Evolutionary conservation across 2,113 vertebrate species (phyloP), one percentile per base, ranked within the genome.

Genomic region (Corvus cornix): DNA sequence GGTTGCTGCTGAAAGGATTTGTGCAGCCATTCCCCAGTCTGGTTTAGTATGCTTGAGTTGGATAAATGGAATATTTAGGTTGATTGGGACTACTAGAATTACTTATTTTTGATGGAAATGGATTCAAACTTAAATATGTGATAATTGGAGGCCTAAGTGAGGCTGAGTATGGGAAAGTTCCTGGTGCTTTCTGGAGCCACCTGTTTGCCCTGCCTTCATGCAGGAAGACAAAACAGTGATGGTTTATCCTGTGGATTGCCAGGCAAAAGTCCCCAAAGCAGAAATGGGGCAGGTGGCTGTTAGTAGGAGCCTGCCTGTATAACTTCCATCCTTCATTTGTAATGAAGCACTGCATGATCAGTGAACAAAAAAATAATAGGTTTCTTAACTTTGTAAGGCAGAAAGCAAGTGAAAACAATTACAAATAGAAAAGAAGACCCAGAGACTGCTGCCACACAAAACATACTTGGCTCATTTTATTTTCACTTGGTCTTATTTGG

Each of bases 401-500:
- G 44, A 85, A 91, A 68, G 22, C 49, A 88, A 85, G 35, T 26
- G 19, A 63, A 78, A 81, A 27, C 64, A 76, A 77, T 30, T 80
- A 16, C 63, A 68, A 84, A 78, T 37, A 73, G 41, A 66, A 67
- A 73, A 83, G 30, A 90, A 85, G 67, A 31, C 26, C 39, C 68
- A 58, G 72, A 84, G 91, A 88, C 60, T 88, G 79, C 85, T 90
- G 85, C 85, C 43, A 21, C 93, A 81, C 87, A 80, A 67, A 84
- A 35, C 12, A 6, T 63, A 81, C 60, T 90, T 84, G 44, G n/a
- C 91, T 93, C 22, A 44, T 86, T 96, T 96, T 96, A 96, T 96
- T 97, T 94, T 72, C 64, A 81, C 48, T 70, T 59, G 16, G 72
- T 78, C 82, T 95, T 89, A 62, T 1, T 96, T 83, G 90, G 87